Evolutionary conservation across 2,113 vertebrate genomes (phyloP).

Genomic region (Paramisgurnus dabryanus): DNA sequence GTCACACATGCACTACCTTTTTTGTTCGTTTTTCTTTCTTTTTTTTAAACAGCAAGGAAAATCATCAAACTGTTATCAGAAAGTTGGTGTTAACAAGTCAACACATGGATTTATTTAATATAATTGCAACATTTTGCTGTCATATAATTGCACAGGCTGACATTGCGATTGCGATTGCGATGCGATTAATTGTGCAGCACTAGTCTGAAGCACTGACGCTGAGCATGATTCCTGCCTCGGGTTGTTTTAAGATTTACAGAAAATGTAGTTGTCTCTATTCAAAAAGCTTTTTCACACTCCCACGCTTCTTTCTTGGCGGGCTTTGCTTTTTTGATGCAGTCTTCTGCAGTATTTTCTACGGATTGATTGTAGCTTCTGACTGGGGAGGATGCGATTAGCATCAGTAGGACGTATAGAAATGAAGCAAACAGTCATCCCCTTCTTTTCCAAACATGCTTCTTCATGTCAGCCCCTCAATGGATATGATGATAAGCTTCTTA

Average conservation of each 20-base stretch:
- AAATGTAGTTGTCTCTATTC: background rate
- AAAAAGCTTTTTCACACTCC: background rate
- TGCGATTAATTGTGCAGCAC: too few species aligned
- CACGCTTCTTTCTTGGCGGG: constrained; percentile 19
- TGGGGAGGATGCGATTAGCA: constrained; percentile 60
- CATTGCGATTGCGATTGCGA: too few species aligned
- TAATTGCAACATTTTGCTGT: too few species aligned
- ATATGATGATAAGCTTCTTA: constrained; percentile 59
- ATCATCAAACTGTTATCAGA: too few species aligned
- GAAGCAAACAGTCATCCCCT: constrained; percentile 19
- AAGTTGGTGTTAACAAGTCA: too few species aligned
- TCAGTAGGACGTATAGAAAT: constrained; percentile 57
- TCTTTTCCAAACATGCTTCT: constrained; percentile 10
- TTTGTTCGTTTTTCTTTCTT: too few species aligned
- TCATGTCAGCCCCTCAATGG: background rate
- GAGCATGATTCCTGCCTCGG: background rate
- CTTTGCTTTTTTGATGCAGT: constrained; percentile 8
- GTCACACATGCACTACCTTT: too few species aligned
- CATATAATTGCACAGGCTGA: too few species aligned
- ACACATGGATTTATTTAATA: too few species aligned
- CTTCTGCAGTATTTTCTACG: constrained; percentile 45
- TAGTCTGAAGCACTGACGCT: background rate
- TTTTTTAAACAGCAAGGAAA: too few species aligned
- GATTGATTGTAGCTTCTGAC: constrained; percentile 56
- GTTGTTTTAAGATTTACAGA: background rate